Evolutionary conservation across 2,797 vertebrate genomes (phyloP), one percentile per base, ranked within the genome.

Genomic region (Pteropus rufus): DNA sequence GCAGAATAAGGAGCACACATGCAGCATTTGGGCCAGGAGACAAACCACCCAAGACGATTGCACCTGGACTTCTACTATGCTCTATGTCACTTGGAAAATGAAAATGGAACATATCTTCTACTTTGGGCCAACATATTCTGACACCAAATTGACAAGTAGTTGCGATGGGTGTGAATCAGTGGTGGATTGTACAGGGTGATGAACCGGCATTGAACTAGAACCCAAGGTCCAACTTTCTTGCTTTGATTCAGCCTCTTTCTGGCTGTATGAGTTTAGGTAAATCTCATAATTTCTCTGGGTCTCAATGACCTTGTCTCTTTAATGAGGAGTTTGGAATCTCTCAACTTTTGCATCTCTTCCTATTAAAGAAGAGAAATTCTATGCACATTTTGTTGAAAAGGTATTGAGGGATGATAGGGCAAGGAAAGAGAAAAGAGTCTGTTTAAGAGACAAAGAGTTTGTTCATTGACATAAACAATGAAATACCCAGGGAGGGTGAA

Each of bases 401-500:
- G 82, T 97, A 65, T 64, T 83, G 91, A 60, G 58, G 77, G 54
- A 93, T 64, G 79, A 95, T 86, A 90, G 44, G 41, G 11, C 23
- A 72, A 87, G 64, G 67, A 52, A 92, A 96, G 69, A 84, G 84
- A 70, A 93, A 88, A 86, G 31, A 84, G 62, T 65, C n/a, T 94
- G 19, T 41, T 73, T 41, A 69, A 93, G 82, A 65, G 60, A 97
- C 80, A 96, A 86, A 85, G 88, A 91, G 77, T 89, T 93, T 91
- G 89, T 80, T 85, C 89, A 19, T 58, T 72, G 84, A 72, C 73
- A 92, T 93, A 96, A 96, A 96, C 87, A 96, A 88, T 58, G 76
- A 83, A 88, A 91, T 76, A 69, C 65, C n/a, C 73, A 81, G 70
- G 24, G 73, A 97, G 41, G 69, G 94, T 94, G 93, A 97, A 95